Evolutionary conservation across 2,888 invertebrate genomes (phyloP), one percentile per base, ranked within the genome.

Genomic region (Ephialtes manifestator): DNA sequence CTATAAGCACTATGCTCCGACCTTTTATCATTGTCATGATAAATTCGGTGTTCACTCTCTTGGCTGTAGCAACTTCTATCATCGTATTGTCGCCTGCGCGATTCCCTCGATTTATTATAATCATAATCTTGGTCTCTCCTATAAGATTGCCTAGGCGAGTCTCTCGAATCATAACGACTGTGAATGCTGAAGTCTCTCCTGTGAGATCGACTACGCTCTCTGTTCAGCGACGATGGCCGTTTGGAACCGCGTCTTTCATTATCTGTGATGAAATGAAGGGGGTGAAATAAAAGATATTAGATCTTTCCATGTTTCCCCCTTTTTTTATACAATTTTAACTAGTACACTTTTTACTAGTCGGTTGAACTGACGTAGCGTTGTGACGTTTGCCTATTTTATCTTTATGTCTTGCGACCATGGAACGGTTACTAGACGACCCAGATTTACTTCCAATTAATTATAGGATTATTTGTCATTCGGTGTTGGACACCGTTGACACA

Each of bases 171-270:
- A 35, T 13, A 28, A 18, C 7, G 63, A 18, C 35, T 51, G 35
- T n/a, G 0, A 20, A 51, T 75, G 35, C 4, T 35, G 63, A 18
- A 15, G n/a, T 67, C 51, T 31, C 63, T 24, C 31, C 48, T 68
- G 31, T 31, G 51, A 31, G 68, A 68, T 28, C 13, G 18, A 75
- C 48, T 75, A 35, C 63, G 63, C 2, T 63, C 51, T 31, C 75
- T 28, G 43, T 20, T 71, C 8, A 18, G 24, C 28, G 72, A 55
- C 71, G 60, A 31, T 35, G 79, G 28, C 48, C 58, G 46, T 58
- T 24, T 53, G 46, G 79, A 79, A 28, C 4, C 7, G 5, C 24
- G 28, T 28, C 51, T 71, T 65, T 13, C 31, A 18, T 72, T 39
- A 20, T 51, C 63, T 80, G 39, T 53, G 13, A 15, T 13, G 15